phyloP scores from a whole-genome alignment of 2,888 invertebrate species.

The Stenolophus ochropezus region DNA sequence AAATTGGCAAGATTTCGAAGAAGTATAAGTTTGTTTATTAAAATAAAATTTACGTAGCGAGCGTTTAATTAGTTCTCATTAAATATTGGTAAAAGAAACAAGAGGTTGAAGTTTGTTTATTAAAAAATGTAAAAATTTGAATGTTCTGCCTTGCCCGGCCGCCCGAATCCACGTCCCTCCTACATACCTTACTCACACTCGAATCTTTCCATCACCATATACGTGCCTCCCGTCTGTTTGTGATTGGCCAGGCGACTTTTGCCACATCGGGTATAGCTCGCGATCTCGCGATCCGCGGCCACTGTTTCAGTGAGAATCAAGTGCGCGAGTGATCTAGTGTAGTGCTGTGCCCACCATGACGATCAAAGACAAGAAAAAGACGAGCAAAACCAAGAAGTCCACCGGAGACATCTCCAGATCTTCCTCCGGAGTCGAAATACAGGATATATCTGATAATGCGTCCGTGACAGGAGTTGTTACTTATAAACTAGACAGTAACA shows the following conservation, averaged over 20 bases:
- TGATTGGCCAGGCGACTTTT: neutral
- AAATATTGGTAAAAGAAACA: too few relatives aligned
- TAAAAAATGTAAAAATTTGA: too few relatives aligned
- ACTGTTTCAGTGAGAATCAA: conserved; percentile 13
- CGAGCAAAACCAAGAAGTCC: conserved; percentile 67
- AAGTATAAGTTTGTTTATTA: too few relatives aligned
- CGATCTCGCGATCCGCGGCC: neutral
- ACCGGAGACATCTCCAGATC: conserved; percentile 67
- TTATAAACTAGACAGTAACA: conserved; percentile 65
- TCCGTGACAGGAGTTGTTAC: conserved; percentile 69
- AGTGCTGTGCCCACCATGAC: conserved; percentile 64
- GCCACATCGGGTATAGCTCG: conserved; percentile 6
- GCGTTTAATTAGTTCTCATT: too few relatives aligned
- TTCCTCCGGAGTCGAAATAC: conserved; percentile 70
- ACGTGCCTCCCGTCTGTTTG: neutral
- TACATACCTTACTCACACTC: neutral
- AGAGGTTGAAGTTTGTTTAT: too few relatives aligned
- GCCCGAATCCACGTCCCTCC: neutral
- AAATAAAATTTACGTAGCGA: too few relatives aligned
- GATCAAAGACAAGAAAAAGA: conserved; percentile 68
- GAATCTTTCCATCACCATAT: conserved; percentile 5
- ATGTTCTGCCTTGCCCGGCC: too few relatives aligned
- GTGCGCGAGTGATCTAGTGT: neutral
- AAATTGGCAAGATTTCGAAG: too few relatives aligned
- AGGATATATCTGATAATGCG: conserved; percentile 71